Conservation (phyloP, 1,140 invertebrate species). For the Zeugodacus cucurbitae region DNA sequence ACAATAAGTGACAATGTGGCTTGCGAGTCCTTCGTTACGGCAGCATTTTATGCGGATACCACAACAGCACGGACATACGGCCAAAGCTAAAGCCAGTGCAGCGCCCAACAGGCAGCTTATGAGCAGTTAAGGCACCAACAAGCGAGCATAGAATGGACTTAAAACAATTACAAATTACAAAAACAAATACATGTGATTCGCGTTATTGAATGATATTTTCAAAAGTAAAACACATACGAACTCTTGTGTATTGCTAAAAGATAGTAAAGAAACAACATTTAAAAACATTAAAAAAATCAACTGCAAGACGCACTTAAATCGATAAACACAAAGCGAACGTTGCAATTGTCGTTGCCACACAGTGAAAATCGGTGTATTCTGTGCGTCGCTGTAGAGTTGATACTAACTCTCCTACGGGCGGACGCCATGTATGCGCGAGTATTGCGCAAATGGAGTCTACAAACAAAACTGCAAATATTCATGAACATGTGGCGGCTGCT, state of each 20-base stretch:
- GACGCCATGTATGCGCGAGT: slow-evolving; percentile 67
- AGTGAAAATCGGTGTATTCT: background rate
- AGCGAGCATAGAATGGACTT: background rate
- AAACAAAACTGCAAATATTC: slow-evolving; percentile 65
- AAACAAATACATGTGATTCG: background rate
- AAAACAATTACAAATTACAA: background rate
- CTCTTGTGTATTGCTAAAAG: background rate
- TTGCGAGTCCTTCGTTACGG: background rate
- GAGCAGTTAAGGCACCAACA: background rate
- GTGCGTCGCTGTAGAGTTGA: slow-evolving; percentile 27
- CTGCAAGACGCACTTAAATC: too few relatives aligned
- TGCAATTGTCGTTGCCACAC: background rate
- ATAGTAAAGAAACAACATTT: background rate
- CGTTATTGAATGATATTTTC: background rate
- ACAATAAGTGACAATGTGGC: slow-evolving; percentile 22
- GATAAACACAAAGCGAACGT: background rate
- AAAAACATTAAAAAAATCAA: background rate
- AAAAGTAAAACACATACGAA: background rate
- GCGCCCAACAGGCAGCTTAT: background rate
- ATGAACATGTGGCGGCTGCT: slow-evolving; percentile 56
- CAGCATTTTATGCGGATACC: background rate
- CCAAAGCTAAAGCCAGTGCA: slow-evolving; percentile 1
- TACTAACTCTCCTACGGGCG: slow-evolving; percentile 22
- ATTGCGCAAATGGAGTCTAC: slow-evolving; percentile 67
- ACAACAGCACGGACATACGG: slow-evolving; percentile 17